Conservation (phyloP, 1,140 invertebrate genomes). For the Eumeta japonica region DNA sequence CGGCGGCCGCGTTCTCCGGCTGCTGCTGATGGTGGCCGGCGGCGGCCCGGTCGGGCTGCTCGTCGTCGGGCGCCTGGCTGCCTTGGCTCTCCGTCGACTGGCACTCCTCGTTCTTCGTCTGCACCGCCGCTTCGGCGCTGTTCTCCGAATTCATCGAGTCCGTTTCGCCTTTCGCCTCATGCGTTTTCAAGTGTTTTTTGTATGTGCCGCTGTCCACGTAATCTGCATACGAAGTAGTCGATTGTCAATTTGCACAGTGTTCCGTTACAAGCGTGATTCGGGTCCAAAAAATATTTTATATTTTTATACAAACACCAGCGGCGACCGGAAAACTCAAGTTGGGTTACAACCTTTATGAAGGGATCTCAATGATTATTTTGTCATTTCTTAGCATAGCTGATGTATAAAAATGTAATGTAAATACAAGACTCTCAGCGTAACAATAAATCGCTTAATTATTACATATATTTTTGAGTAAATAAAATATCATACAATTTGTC, state of each 20-base stretch:
- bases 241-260: too few relatives aligned
- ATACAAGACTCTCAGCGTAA: too few relatives aligned
- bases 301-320: neutral
- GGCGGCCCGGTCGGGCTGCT: conserved; percentile 6
- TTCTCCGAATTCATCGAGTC: conserved; percentile 15
- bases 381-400: too few relatives aligned
- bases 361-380: too few relatives aligned
- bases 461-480: too few relatives aligned
- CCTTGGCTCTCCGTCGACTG: neutral
- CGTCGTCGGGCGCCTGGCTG: conserved; percentile 2
- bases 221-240: conserved; percentile 22
- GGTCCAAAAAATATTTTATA: neutral
- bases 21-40: conserved; percentile 4
- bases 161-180: conserved; percentile 23
- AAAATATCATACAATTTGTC: too few relatives aligned
- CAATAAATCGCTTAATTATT: too few relatives aligned
- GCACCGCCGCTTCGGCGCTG: conserved; percentile 10
- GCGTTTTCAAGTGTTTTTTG: conserved; percentile 49
- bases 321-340: neutral
- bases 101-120: conserved; percentile 3
- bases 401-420: conserved; percentile 1
- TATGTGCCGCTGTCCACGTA: conserved; percentile 43
- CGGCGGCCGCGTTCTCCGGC: neutral
- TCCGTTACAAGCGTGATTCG: neutral
- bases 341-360: too few relatives aligned